Conservation (phyloP, 2,113 vertebrate genomes). For the Mellivora capensis region DNA sequence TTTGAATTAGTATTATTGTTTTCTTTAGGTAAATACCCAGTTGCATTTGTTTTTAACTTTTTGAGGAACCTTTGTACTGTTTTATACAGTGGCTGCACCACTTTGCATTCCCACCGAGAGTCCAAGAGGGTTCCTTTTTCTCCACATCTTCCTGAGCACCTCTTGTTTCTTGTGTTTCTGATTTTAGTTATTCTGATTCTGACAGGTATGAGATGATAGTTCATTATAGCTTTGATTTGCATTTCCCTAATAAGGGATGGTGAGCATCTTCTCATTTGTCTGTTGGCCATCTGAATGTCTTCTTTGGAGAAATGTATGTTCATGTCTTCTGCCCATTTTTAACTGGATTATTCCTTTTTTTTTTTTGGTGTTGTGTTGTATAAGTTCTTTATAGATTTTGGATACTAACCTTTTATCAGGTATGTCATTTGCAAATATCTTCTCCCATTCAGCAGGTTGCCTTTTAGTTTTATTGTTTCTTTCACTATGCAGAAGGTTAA, state of each 20-base stretch:
- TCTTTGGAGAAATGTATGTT: background rate
- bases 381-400: background rate
- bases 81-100: background rate
- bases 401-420: background rate
- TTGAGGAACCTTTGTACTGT: background rate
- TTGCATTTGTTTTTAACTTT: background rate
- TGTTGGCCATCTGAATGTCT: background rate
- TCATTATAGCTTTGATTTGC: background rate
- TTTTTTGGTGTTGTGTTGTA: background rate
- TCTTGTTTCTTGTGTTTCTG: background rate
- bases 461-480: background rate
- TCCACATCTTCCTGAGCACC: background rate
- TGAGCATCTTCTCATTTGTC: background rate
- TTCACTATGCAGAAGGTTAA: background rate
- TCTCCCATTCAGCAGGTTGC: background rate
- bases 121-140: background rate
- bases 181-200: background rate
- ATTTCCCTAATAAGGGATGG: background rate
- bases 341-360: background rate
- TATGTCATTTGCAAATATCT: background rate
- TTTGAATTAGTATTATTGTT: background rate
- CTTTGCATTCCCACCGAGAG: background rate
- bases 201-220: background rate
- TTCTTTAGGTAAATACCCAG: background rate
- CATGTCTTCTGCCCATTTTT: background rate